Evolutionary conservation across 2,113 vertebrate genomes (phyloP), one percentile per base, ranked within the genome.

Genomic region (Sinocyclocheilus maitianheensis): DNA sequence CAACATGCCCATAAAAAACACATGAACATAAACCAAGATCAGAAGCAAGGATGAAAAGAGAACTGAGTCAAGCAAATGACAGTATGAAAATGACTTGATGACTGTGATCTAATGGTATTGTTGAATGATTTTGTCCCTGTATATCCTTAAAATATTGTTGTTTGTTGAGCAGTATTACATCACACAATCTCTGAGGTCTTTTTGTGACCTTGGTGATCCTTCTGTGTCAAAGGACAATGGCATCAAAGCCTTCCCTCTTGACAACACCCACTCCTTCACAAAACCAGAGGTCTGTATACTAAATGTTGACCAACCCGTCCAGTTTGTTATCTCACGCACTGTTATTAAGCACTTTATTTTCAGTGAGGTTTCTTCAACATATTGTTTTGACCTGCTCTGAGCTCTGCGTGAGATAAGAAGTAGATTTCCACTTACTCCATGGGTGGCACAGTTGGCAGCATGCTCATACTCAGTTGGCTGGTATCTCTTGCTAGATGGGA

Each of bases 401-500:
- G 16, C 20, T 34, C 13, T 67, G 69, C 18, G 60, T 46, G 43
- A 79, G 20, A 79, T 67, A 18, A 86, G 22, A 55, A 81, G 30
- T 22, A 46, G 5, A 18, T 71, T 34, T 58, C 14, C 12, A 93
- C 97, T 97, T 93, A 99, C 98, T 65, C 96, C 97, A 0, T 99
- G 97, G 5, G 97, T 99, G 89, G 96, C 97, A 87, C 97, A 98
- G 94, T 98, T 98, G 0, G 98, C 98, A 0, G 96, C 97, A 0
- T 99, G 97, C 86, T 99, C 98, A 0, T 97, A 98, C 51, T 98
- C 97, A 0, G 98, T 99, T 2, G 97, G 98, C 91, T 97, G 97
- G 93, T 99, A 99, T 91, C 98, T 91, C 93, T 95, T 91, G 93
- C 96, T 96, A 90, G 96, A 89, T 0, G 98, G 97, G 9, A 97